phyloP scores from a whole-genome alignment of 2,113 vertebrate genomes.

The Python bivittatus region DNA sequence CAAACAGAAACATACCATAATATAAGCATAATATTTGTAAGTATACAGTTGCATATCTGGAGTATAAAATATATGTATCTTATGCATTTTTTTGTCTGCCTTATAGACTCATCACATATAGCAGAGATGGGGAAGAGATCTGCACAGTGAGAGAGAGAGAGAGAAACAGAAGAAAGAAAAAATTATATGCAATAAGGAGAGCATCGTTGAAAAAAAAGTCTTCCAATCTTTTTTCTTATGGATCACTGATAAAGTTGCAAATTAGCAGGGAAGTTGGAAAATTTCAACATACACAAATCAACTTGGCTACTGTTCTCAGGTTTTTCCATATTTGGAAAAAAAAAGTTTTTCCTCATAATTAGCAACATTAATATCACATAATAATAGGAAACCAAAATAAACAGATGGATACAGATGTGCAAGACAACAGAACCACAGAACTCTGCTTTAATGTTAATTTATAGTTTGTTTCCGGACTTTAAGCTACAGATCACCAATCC shows the following conservation, averaged over 20 bases:
- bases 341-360: not conserved
- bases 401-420: not conserved
- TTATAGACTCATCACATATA: not conserved
- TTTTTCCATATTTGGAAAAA: not conserved
- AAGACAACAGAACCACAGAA: not conserved
- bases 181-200: not conserved
- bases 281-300: not conserved
- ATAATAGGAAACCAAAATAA: not conserved
- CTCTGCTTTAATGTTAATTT: not conserved
- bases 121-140: not conserved
- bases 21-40: not conserved
- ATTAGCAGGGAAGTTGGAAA: not conserved
- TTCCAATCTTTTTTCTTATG: not conserved
- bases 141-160: too few species aligned
- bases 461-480: not conserved
- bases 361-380: not conserved
- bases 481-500: not conserved
- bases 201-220: too few species aligned
- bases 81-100: not conserved
- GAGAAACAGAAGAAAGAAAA: not conserved
- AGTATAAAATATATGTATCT: not conserved
- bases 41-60: not conserved
- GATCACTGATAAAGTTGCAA: not conserved
- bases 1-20: not conserved
- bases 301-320: not conserved